Evolutionary conservation across 2,113 vertebrate species (phyloP).

Genomic region (Menidia beryllina): DNA sequence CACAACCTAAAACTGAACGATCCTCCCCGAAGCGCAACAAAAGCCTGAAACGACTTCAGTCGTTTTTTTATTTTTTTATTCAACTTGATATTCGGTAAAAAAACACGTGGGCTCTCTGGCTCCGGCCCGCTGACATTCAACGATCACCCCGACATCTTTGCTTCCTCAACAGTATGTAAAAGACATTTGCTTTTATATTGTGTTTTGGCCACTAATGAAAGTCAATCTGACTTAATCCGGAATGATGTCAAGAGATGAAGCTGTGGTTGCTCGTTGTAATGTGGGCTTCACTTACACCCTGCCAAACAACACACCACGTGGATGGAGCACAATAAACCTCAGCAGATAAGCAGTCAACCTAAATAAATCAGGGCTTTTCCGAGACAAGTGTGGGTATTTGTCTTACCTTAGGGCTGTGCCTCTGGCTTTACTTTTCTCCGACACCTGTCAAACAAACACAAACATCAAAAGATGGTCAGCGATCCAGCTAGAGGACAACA

Average conservation of each 20-base stretch:
- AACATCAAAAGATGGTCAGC: slow-evolving; percentile 1
- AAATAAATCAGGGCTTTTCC: slow-evolving; percentile 2
- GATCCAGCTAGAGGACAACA: neutral
- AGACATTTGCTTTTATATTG: slow-evolving; percentile 38
- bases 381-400: neutral
- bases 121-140: neutral
- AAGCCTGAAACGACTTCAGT: neutral
- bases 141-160: neutral
- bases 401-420: slow-evolving; percentile 92
- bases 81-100: too few species aligned
- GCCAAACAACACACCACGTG: neutral
- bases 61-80: neutral
- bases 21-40: neutral
- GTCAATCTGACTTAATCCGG: slow-evolving; percentile 17
- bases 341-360: neutral
- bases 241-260: neutral
- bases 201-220: slow-evolving; percentile 25
- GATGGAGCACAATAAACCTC: neutral
- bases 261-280: neutral
- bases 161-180: slow-evolving; percentile 9
- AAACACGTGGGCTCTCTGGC: neutral
- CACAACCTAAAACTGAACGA: neutral
- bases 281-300: neutral
- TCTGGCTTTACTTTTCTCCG: slow-evolving; percentile 93
- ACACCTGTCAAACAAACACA: slow-evolving; percentile 86